Conservation (phyloP, 2,113 vertebrate genomes). For the Notarius lentiginosus region DNA sequence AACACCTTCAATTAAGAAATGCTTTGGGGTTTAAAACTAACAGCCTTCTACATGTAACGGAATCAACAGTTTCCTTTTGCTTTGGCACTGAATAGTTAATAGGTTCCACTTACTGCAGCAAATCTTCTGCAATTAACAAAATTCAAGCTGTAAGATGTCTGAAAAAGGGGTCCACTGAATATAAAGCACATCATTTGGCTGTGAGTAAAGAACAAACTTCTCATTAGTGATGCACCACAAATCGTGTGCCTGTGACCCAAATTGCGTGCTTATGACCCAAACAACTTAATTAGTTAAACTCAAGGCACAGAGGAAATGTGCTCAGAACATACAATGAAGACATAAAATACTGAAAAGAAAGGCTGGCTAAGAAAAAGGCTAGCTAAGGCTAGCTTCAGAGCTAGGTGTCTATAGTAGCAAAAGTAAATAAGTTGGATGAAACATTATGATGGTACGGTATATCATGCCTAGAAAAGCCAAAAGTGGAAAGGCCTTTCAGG, state of each 20-base stretch:
- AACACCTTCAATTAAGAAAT: neutral
- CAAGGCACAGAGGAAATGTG: neutral
- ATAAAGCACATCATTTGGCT: neutral
- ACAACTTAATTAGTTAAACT: neutral
- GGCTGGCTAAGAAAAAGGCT: neutral
- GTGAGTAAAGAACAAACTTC: neutral
- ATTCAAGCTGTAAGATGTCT: neutral
- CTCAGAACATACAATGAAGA: neutral
- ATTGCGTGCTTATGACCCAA: neutral
- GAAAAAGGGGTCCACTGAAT: neutral
- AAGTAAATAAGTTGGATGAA: neutral
- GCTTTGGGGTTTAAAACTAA: neutral
- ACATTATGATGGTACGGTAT: neutral
- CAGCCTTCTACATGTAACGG: neutral
- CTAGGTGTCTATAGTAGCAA: neutral
- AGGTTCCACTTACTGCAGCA: neutral
- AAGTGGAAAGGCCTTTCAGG: neutral
- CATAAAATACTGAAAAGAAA: neutral
- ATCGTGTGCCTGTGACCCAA: neutral
- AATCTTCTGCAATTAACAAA: neutral
- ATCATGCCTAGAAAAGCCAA: neutral
- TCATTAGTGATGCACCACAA: neutral
- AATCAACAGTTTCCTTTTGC: neutral
- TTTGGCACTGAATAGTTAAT: neutral
- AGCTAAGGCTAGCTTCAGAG: neutral